Evolutionary conservation across 2,888 invertebrate genomes (phyloP), one percentile per base, ranked within the genome.

Genomic region (Nemotelus pantherinus): DNA sequence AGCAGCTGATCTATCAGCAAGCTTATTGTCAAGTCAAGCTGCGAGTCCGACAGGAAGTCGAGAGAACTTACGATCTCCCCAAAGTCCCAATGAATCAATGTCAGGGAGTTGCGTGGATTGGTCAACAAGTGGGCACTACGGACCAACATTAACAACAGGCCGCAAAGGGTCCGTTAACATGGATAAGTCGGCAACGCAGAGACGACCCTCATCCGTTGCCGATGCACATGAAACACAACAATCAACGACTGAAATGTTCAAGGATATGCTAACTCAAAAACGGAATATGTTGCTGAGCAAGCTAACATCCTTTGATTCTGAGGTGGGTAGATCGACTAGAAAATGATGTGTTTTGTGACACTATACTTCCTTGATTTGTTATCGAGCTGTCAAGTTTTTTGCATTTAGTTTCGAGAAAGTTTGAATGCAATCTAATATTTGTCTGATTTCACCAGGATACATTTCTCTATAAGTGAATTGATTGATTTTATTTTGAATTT

Each of bases 211-310:
- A 2, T 92, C 93, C 79, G 89, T 91, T 81, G 92, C 93, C 78
- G 88, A 90, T 10, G 7, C 74, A 48, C 74, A 74, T 10, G 89
- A 90, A 44, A 91, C 91, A 80, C 91, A 91, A 3, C 93, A 93
- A 83, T 93, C 94, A 71, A 94, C 96, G 2, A 92, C 96, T 0
- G 97, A 97, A 84, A 96, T 97, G 92, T 95, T 98, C 86, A 92
- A 96, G 84, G 97, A 97, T 84, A 93, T 98, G 91, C 90, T 98
- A 82, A 95, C 94, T 81, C 96, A 96, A 85, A 98, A 98, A 87
- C 92, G 96, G 82, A 94, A 96, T 84, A 91, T 94, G 83, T 89
- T 96, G 47, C 90, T 96, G 81, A 94, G 94, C 86, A 96, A 94
- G 88, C 89, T 97, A 77, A 95, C 95, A 77, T 97, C 94, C 5